phyloP scores from a whole-genome alignment of 2,797 vertebrate genomes.

The Scyliorhinus canicula region DNA sequence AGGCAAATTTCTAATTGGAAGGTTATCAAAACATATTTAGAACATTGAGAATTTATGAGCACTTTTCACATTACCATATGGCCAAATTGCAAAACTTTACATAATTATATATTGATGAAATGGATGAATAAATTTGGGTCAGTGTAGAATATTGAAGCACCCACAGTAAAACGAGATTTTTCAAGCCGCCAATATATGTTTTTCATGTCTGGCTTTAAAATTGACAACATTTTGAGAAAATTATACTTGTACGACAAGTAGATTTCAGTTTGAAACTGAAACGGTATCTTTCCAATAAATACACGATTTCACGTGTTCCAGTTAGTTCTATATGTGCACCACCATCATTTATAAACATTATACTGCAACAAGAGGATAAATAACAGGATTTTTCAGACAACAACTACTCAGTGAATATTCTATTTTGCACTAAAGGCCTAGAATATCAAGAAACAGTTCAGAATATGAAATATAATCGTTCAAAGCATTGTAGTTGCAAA shows the following conservation, averaged over 20 bases:
- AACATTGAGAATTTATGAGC: not conserved
- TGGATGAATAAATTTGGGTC: not conserved
- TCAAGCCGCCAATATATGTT: not conserved
- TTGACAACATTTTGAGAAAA: not conserved
- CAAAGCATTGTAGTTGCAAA: not conserved
- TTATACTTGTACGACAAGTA: not conserved
- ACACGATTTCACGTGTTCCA: not conserved
- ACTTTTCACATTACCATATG: not conserved
- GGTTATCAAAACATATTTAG: not conserved
- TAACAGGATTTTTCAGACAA: too few species aligned
- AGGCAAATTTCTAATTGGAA: constrained; percentile 1
- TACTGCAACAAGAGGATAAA: not conserved
- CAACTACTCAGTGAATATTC: not conserved
- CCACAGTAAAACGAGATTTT: not conserved
- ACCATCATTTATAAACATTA: not conserved
- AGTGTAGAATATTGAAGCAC: not conserved
- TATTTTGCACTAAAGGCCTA: not conserved
- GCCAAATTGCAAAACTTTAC: not conserved
- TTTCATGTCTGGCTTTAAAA: not conserved
- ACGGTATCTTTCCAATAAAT: not conserved
- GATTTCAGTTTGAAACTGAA: not conserved
- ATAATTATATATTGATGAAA: not conserved
- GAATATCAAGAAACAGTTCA: not conserved
- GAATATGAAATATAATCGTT: constrained; percentile 12
- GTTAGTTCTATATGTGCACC: not conserved